Base-by-base conservation (phyloP, 1,140 invertebrate genomes). In the Drosophila eugracilis region DNA sequence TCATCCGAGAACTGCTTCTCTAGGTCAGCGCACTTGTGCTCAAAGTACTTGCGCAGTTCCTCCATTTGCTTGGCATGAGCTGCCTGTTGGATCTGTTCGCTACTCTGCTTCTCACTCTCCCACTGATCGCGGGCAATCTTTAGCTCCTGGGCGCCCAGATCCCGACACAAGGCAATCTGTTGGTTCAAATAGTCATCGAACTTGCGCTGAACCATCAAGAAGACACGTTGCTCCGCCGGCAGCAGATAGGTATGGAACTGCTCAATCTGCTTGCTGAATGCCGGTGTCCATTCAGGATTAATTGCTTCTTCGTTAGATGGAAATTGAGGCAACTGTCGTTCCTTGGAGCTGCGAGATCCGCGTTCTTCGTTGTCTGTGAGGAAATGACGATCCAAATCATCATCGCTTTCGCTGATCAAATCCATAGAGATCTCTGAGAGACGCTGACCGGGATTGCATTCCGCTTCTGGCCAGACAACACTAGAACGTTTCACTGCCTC, bases 1-100 rank as follows among this genome's bases (percentile, higher is more conserved):
- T 95, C 95, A 66, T 95, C 95, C 0, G 94, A 95, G 80, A 94
- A 94, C 93, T 96, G 94, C 78, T 95, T 95, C 89, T 96, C 95
- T 91, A 96, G 93, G 72, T 96, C 95, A 0, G 94, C 92, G 81
- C 95, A 96, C 86, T 96, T 96, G 81, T 95, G 93, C 66, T 96
- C 95, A 79, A 96, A 96, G 77, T 96, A 96, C 1, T 93, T 95
- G 41, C 95, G 92, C 17, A 96, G 77, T 69, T 96, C 95, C 83
- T 96, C 95, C 94, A 96, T 94, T 85, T 96, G 95, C 53, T 94
- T 94, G 12, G 94, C 92, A 88, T 96, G 95, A 66, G 94, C 94
- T 7, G 79, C 80, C 53, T 94, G 93, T 7, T 95, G 80, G 52
- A 95, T 94, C 5, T 91, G 79, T 65, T 90, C 71, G 63, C 62